Evolutionary conservation across 2,113 vertebrate species (phyloP), one percentile per base, ranked within the genome.

Genomic region (Egretta garzetta): DNA sequence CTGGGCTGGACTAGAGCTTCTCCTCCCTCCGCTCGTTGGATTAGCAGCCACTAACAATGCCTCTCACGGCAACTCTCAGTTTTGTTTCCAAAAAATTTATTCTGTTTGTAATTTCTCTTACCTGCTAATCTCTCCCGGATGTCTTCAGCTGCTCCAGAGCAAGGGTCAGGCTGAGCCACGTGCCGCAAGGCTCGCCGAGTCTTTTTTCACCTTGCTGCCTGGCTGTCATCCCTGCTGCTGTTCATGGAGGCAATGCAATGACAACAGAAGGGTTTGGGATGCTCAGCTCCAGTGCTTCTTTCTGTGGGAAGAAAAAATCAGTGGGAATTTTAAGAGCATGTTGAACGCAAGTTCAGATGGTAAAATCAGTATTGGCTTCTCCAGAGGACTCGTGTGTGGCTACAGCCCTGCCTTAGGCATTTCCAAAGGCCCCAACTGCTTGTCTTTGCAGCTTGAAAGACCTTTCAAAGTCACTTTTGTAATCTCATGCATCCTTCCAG

Each of bases 171-270:
- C 67, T 74, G 37, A 55, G 73, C 55, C 67, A 86, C 3, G 32
- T 41, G 91, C 64, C 6, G 0, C 35, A 17, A 8, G 63, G 27
- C 32, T 80, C 3, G 0, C 9, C 0, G 5, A 49, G 72, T 2
- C 60, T 12, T 50, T 58, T 37, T 3, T 37, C 80, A 30, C 30
- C 67, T 28, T 17, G 9, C 73, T 73, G n/a, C 49, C 66, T 41
- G 41, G 23, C 62, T 49, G 11, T 13, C 59, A 32, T 6, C 56
- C 62, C 50, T 52, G 16, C 72, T n/a, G 26, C 2, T 35, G 45
- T 76, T 72, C 39, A 1, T 0, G 3, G 22, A 28, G n/a, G 22
- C 43, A 35, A 8, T 0, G 4, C 56, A 35, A 28, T 28, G 64
- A 27, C 14, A 70, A 11, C 0, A 1, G 18, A 15, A 0, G 4